Evolutionary conservation across 2,113 vertebrate genomes (phyloP), one percentile per base, ranked within the genome.

Genomic region (Limanda limanda): DNA sequence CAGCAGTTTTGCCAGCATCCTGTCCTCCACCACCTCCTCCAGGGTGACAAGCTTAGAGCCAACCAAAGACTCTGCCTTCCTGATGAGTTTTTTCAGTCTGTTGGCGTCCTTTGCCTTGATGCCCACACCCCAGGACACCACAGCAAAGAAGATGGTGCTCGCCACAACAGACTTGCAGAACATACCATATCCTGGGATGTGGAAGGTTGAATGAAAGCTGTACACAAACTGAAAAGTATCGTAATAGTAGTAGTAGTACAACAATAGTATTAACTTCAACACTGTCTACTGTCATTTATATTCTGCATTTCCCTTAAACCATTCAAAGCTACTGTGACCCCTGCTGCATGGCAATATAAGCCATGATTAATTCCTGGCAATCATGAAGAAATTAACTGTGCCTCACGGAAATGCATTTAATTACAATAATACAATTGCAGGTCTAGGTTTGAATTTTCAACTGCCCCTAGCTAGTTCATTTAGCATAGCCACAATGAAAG

Each of bases 391-490:
- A 82, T 17, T 5, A 74, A 62, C 25, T 3, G 2, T 27, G 40
- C 74, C 62, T 83, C 69, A 84, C 83, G 78, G 78, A 89, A 90
- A 89, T 82, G 62, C 71, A 54, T 79, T 81, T 82, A 31, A 91
- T 91, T 87, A 82, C 75, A 79, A 76, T 87, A 87, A 82, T 66
- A 85, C 76, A 71, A 65, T 13, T 68, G 65, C 76, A 62, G 64
- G 45, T 54, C 52, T 68, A 14, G 73, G 65, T 60, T 56, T 75
- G 59, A 81, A 68, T 78, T 68, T 60, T 62, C n/a, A 71, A 62
- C 72, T 81, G 83, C 79, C 76, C 40, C 67, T 45, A 76, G 87
- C 72, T 68, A 84, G 77, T 85, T 84, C 79, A 80, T 86, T 89
- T 86, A 74, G 55, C 73, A 58, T 73, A 56, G 72, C 48, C 70